Base-by-base conservation (phyloP, 2,797 vertebrate species). In the Labroides dimidiatus region DNA sequence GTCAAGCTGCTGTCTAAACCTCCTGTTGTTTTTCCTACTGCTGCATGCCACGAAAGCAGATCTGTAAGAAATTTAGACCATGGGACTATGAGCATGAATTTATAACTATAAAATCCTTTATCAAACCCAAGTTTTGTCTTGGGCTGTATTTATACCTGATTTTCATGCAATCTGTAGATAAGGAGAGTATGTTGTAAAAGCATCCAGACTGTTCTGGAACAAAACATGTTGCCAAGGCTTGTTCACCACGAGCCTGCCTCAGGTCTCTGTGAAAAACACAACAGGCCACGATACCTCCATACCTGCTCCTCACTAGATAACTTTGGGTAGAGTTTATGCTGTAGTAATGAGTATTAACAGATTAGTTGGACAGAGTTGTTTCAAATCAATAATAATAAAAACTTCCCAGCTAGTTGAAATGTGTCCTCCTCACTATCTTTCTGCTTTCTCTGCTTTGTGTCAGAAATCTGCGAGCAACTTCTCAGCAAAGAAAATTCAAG, bases 41-140 rank as follows among this genome's bases (percentile, higher is more conserved):
- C 61, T 79, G 62, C 72, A 77, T 82, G 24, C 8, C 30, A 33
- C 8, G 30, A 33, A 33, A 33, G 8, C 30, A 33, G 30, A 64
- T 51, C 41, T 12, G 37, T 13, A 49, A 33, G 3, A 17, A 20
- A 27, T 53, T 44, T 54, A 43, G 30, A 73, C 16, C 43, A 9
- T 51, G 39, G 41, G 47, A 63, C n/a, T 53, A 10, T 24, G 11
- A 54, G 64, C 66, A 72, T 64, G 41, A 4, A 47, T 75, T 62
- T 65, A 2, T 75, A 55, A 61, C 30, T 33, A n/a, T n/a, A 56
- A 36, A 23, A 59, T 17, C 12, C 17, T n/a, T 12, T 24, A 17
- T n/a, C 23, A 45, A 27, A 7, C 43, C 23, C 2, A 53, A 42
- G 4, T 4, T 61, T 78, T 59, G 33, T 72, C 19, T 43, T 65